These are phyloP conservation scores for Rhinatrema bivittatum DNA, from an alignment of 2,797 vertebrate genomes.

Conservation along the genomic window DNA sequence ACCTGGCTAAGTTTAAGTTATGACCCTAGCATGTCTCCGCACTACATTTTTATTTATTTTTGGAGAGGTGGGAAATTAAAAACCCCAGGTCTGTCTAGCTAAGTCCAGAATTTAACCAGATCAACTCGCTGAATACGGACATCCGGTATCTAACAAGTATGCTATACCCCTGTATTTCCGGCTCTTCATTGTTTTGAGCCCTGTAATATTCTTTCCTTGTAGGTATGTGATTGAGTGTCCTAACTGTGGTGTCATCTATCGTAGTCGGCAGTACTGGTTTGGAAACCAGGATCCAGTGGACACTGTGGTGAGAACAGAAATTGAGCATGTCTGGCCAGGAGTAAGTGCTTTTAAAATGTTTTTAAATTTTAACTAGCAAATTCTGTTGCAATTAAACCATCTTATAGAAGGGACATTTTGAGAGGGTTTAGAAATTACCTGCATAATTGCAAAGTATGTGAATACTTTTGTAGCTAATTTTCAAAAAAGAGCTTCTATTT, in stretches of 20 bases:
- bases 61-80: too few species aligned
- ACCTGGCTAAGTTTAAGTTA: too few species aligned
- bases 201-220: background rate
- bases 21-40: too few species aligned
- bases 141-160: too few species aligned
- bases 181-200: background rate
- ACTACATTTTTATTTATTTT: too few species aligned
- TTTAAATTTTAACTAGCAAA: background rate
- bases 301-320: constrained; percentile 94
- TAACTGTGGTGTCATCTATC: constrained; percentile 90
- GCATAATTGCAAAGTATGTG: too few species aligned
- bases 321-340: constrained; percentile 95
- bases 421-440: background rate
- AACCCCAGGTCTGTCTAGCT: too few species aligned
- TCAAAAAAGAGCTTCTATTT: too few species aligned
- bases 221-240: constrained; percentile 97
- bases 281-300: constrained; percentile 97
- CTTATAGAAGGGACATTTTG: background rate
- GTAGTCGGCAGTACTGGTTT: constrained; percentile 97
- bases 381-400: background rate
- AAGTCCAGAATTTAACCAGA: too few species aligned
- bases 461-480: too few species aligned
- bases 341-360: constrained; percentile 51
- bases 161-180: too few species aligned
- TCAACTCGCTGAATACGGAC: too few species aligned